Percentiles rank a stretch among this genome's conserved stretches.
Evolutionary conservation across 2,113 vertebrate species (phyloP).

Genomic region (Nymphicus hollandicus): DNA sequence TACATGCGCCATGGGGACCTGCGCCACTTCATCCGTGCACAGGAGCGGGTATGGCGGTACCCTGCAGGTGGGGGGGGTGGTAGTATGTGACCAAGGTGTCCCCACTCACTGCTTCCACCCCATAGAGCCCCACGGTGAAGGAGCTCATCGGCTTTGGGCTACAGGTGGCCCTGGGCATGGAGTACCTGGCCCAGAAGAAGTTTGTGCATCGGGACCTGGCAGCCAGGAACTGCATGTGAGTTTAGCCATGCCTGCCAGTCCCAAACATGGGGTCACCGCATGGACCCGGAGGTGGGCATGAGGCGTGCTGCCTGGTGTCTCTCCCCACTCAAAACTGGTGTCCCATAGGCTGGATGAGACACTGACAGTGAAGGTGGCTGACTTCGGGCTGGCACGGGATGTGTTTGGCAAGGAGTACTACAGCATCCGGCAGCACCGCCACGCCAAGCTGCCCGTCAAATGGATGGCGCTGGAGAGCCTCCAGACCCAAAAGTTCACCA

Average conservation of each 20-base stretch:
- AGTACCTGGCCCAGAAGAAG: conserved; percentile 92
- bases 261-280: fast-evolving
- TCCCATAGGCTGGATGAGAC: conserved; percentile 87
- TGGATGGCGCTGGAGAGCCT: conserved; percentile 98
- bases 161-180: conserved; percentile 94
- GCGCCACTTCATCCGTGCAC: conserved; percentile 89
- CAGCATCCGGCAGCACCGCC: conserved; percentile 84
- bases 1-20: conserved; percentile 96
- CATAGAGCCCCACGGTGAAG: conserved; percentile 92
- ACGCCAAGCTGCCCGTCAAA: conserved; percentile 91
- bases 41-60: conserved; percentile 77
- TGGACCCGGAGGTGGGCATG: background rate
- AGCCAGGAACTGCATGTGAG: conserved; percentile 98
- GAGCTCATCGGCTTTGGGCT: conserved; percentile 93
- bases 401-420: conserved; percentile 96
- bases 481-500: conserved; percentile 94
- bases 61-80: fast-evolving
- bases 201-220: conserved; percentile 97
- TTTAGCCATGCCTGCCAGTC: background rate
- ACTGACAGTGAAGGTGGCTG: conserved; percentile 93
- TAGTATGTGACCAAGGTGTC: background rate
- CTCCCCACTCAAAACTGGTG: fast-evolving
- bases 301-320: background rate
- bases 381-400: conserved; percentile 93
- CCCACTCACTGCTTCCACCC: background rate